Percentiles rank a stretch among this genome's conserved stretches.
These are phyloP conservation scores for Drosophila pseudoananassae DNA, from an alignment of 1,140 invertebrate genomes.

Conservation along the genomic window DNA sequence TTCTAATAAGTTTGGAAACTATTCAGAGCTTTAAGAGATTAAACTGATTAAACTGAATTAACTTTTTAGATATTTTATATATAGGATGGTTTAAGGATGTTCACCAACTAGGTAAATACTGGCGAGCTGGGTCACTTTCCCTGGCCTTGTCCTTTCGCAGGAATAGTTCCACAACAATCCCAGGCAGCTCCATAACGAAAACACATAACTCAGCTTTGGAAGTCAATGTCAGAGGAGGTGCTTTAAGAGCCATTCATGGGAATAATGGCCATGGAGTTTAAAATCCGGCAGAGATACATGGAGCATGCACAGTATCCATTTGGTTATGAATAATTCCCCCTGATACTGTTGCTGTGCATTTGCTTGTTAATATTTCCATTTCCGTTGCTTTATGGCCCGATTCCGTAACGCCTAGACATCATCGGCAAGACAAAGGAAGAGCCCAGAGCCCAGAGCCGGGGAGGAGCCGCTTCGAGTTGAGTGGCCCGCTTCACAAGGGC, in stretches of 20 bases:
- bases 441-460: background rate
- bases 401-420: constrained; percentile 65
- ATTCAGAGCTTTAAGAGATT: background rate
- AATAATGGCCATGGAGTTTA: constrained; percentile 53
- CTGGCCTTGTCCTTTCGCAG: constrained; percentile 17
- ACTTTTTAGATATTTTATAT: background rate
- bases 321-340: constrained; percentile 77
- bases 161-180: constrained; percentile 38
- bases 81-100: constrained; percentile 21
- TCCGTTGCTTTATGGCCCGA: constrained; percentile 80
- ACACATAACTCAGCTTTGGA: constrained; percentile 21
- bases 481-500: constrained; percentile 65
- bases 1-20: background rate
- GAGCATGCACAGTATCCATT: constrained; percentile 74
- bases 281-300: constrained; percentile 63
- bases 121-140: constrained; percentile 8
- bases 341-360: constrained; percentile 64
- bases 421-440: constrained; percentile 16
- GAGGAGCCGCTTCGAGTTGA: constrained; percentile 47
- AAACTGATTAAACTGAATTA: too few relatives aligned
- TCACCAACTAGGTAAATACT: constrained; percentile 19
- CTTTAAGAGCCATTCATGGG: constrained; percentile 1
- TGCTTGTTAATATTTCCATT: constrained; percentile 84
- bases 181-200: constrained; percentile 26
- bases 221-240: constrained; percentile 29